Evolutionary conservation across 2,113 vertebrate species (phyloP), one percentile per base, ranked within the genome.

Genomic region (Etia nguti): DNA sequence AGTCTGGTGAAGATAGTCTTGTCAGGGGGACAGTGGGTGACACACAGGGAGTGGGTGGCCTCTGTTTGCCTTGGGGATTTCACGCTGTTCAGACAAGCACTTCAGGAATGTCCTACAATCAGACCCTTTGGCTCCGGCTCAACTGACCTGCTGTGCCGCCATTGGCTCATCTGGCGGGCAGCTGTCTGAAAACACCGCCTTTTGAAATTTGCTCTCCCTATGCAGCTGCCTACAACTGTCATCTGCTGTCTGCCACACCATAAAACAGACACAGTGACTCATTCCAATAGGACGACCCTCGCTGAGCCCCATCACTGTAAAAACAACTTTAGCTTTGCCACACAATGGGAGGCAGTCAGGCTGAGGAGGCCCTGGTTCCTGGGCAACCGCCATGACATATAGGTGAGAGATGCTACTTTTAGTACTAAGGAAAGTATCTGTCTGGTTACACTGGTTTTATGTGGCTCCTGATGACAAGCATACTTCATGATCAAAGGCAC

Each of bases 61-160:
- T 79, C 59, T 92, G 94, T 95, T 95, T 94, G 93, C 92, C 87
- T 90, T 88, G 87, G 88, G 88, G 90, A 95, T 95, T 96, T 95
- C 91, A 93, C 84, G 88, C 92, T 90, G 92, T 91, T 94, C 87
- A 95, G 88, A 92, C 85, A 94, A 92, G 90, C 83, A 93, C 94
- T 95, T 87, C 75, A 95, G 92, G 95, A 96, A 96, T 95, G 93
- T 93, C 88, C 92, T 91, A 80, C 93, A 91, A 86, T 92, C 90
- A 93, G 94, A 94, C 92, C 86, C 86, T 13, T 82, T 92, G 94
- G 92, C 93, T 94, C 94, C 92, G 80, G 91, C 85, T 88, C 89
- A 80, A 65, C 83, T 86, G 90, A 92, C 90, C 92, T 10, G 87
- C 91, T 55, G 85, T 31, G 82, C 54, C 26, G 9, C 22, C 90